These are phyloP conservation scores for Lasioglossum albipes DNA, from an alignment of 1,140 invertebrate species.

Conservation along the genomic window DNA sequence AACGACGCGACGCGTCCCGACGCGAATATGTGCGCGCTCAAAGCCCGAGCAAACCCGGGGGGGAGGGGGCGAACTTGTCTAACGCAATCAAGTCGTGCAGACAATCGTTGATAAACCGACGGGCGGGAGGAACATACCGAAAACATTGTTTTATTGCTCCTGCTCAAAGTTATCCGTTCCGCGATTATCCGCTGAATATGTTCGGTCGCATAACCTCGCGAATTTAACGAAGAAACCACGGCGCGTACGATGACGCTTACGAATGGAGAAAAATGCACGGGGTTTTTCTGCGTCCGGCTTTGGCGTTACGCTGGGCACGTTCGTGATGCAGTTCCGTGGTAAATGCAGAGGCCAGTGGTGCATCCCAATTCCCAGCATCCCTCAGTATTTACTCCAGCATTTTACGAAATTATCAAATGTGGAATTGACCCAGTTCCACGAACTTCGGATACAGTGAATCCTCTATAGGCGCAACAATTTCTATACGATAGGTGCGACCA, in stretches of 20 bases:
- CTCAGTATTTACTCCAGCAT: not conserved
- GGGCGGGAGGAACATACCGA: too few species aligned
- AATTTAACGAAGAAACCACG: not conserved
- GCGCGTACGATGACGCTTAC: not conserved
- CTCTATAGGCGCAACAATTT: too few species aligned
- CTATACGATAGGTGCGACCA: too few species aligned
- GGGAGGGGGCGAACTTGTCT: not conserved
- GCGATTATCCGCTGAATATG: too few species aligned
- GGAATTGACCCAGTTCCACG: too few species aligned
- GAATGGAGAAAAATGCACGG: not conserved
- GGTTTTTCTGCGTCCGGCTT: not conserved
- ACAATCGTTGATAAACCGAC: not conserved
- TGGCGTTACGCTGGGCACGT: not conserved
- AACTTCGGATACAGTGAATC: too few species aligned
- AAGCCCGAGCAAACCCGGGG: too few species aligned
- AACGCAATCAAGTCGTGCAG: not conserved
- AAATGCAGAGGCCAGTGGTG: not conserved
- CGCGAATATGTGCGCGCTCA: not conserved
- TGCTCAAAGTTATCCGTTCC: too few species aligned
- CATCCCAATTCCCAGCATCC: not conserved
- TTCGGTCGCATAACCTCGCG: not conserved
- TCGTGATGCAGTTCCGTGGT: not conserved
- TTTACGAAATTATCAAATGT: not conserved
- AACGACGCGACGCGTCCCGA: conserved; percentile 6
- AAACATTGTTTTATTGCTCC: too few species aligned